These are phyloP conservation scores for Drosophila barbarae DNA, from an alignment of 2,888 invertebrate species.

Conservation along the genomic window DNA sequence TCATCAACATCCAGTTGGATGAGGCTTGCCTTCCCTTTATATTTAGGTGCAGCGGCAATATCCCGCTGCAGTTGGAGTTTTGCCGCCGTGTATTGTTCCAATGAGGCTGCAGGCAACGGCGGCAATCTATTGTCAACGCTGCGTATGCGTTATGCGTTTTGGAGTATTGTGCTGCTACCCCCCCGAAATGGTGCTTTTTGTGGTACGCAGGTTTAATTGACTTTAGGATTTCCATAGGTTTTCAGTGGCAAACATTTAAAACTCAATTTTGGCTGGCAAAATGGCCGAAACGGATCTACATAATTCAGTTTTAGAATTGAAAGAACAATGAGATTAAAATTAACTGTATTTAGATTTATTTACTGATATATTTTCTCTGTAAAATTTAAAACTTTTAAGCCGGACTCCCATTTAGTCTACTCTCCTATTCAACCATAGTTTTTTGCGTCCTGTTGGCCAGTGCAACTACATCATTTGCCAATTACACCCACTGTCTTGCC, in stretches of 20 bases:
- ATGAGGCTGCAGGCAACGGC: slow-evolving; percentile 38
- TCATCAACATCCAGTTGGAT: slow-evolving; percentile 42
- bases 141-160: slow-evolving; percentile 46
- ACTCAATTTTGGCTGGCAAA: neutral
- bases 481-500: slow-evolving; percentile 30
- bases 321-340: neutral
- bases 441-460: neutral
- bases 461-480: slow-evolving; percentile 43
- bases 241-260: neutral
- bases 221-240: neutral
- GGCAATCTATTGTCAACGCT: slow-evolving; percentile 53
- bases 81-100: slow-evolving; percentile 60
- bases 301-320: no score
- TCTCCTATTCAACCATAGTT: neutral
- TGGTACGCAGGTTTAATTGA: slow-evolving; percentile 4
- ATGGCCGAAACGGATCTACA: no score
- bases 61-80: slow-evolving; percentile 41
- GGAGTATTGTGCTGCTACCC: slow-evolving; percentile 45
- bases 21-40: neutral
- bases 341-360: no score
- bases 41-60: slow-evolving; percentile 24
- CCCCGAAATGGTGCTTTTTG: slow-evolving; percentile 1
- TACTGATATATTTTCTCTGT: neutral
- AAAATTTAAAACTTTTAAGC: neutral
- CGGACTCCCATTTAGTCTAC: neutral